Evolutionary conservation across 2,888 invertebrate species (phyloP).

Genomic region (Drosophila phalerata): DNA sequence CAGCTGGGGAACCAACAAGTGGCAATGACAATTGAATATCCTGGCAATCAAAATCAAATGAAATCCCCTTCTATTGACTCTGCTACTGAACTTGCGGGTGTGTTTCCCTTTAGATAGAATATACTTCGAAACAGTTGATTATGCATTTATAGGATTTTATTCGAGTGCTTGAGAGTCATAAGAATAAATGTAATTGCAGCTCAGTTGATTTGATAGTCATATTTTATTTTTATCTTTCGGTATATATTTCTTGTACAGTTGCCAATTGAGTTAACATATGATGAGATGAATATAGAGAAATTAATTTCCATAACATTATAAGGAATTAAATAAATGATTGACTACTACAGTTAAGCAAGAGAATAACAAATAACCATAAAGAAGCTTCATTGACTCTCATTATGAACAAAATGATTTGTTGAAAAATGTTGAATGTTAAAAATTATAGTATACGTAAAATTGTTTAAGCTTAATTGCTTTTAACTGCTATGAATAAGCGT

Average conservation of each 20-base stretch:
- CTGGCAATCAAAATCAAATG: slow-evolving; percentile 80
- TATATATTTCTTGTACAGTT: too few species aligned
- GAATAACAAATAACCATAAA: not conserved
- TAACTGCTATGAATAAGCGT: slow-evolving; percentile 13
- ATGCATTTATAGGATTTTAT: slow-evolving; percentile 26
- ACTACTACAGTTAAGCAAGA: not conserved
- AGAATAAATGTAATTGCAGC: slow-evolving; percentile 13
- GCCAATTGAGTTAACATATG: too few species aligned
- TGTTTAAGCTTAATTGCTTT: slow-evolving; percentile 2
- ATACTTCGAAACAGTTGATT: slow-evolving; percentile 49
- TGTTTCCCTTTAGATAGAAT: not conserved
- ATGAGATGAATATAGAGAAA: too few species aligned
- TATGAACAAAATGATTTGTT: not conserved
- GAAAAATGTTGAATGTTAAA: not conserved
- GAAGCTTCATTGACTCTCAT: too few species aligned
- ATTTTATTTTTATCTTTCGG: not conserved
- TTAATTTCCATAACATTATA: too few species aligned
- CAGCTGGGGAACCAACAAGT: slow-evolving; percentile 71
- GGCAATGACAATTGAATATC: slow-evolving; percentile 80
- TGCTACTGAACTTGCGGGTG: slow-evolving; percentile 1
- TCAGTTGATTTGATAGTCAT: slow-evolving; percentile 4
- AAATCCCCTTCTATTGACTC: slow-evolving; percentile 55
- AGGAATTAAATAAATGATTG: too few species aligned
- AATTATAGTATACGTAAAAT: not conserved
- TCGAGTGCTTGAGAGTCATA: slow-evolving; percentile 13